A percentile compares a stretch with the other conserved stretches of the same genome.
Evolutionary conservation across 2,888 invertebrate genomes (phyloP).

Genomic region (Drosophila nigritarsus): DNA sequence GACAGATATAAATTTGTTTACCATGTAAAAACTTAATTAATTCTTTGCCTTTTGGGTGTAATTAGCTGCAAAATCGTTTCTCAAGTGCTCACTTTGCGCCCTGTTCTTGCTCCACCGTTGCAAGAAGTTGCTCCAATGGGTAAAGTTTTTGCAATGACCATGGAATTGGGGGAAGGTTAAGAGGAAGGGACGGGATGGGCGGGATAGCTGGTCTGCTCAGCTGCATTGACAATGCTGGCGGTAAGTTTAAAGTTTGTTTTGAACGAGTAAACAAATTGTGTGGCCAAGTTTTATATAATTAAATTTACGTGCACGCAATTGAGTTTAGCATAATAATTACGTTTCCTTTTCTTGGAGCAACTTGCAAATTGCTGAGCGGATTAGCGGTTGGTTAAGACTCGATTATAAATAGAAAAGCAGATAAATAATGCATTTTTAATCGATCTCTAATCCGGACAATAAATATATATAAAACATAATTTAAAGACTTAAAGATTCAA

Average conservation of each 20-base stretch:
- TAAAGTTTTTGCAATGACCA: conserved; percentile 52
- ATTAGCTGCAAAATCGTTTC: conserved; percentile 67
- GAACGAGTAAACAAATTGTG: conserved; percentile 79
- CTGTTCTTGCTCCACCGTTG: conserved; percentile 9
- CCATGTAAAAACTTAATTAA: conserved; percentile 64
- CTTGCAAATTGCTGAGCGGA: conserved; percentile 24
- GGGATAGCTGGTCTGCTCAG: not conserved
- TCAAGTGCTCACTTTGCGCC: conserved; percentile 62
- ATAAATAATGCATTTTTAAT: not conserved
- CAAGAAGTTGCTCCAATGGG: conserved; percentile 22
- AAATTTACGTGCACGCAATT: conserved; percentile 71
- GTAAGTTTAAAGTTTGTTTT: conserved; percentile 77
- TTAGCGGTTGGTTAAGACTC: conserved; percentile 25
- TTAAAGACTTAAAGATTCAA: not conserved
- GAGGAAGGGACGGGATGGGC: not conserved
- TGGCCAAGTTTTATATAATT: conserved; percentile 70
- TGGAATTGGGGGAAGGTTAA: conserved; percentile 16
- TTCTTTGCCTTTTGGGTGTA: conserved; percentile 62
- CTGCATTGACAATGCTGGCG: conserved; percentile 61
- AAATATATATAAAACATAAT: not conserved
- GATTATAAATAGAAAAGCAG: not conserved
- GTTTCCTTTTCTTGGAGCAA: conserved; percentile 1
- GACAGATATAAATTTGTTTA: conserved; percentile 34
- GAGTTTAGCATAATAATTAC: conserved; percentile 40
- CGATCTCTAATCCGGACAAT: not conserved